phyloP scores from a whole-genome alignment of 2,888 invertebrate species.

The Eupeodes luniger region DNA sequence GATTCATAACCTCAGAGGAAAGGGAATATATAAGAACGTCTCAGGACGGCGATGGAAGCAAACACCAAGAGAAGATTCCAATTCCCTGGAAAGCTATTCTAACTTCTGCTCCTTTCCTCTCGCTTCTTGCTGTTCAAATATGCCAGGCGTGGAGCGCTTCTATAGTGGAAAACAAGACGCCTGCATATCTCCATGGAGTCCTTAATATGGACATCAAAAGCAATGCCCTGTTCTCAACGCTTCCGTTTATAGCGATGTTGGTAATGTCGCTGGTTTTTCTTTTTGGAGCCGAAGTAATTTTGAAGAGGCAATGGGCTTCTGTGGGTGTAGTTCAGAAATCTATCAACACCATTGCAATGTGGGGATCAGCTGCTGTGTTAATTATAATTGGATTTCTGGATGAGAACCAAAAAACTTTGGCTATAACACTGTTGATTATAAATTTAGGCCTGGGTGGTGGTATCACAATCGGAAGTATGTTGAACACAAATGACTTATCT shows the following conservation, averaged over 20 bases:
- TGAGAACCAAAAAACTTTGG: no score
- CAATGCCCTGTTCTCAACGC: constrained; percentile 84
- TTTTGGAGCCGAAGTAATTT: constrained; percentile 84
- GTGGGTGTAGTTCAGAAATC: constrained; percentile 80
- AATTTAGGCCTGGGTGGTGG: no score
- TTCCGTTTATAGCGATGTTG: constrained; percentile 85
- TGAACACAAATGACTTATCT: no score
- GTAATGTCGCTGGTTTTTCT: constrained; percentile 83
- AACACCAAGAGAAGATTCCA: constrained; percentile 80
- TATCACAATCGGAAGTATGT: no score
- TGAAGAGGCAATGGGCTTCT: constrained; percentile 82
- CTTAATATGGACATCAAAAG: constrained; percentile 86
- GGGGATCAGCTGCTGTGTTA: constrained; percentile 84
- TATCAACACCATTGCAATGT: constrained; percentile 81
- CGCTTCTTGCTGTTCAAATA: constrained; percentile 83
- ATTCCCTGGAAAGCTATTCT: constrained; percentile 88
- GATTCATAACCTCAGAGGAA: constrained; percentile 85
- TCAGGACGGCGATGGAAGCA: constrained; percentile 38
- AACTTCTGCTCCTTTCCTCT: constrained; percentile 88
- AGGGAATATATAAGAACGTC: constrained; percentile 84
- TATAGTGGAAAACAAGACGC: constrained; percentile 87
- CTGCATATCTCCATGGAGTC: constrained; percentile 87
- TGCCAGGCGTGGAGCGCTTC: constrained; percentile 89
- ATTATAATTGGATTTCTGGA: no score
- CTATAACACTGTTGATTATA: no score